A percentile compares a stretch with the other conserved stretches of the same genome.
Evolutionary conservation across 2,888 invertebrate genomes (phyloP).

Genomic region (Perithous albicinctus): DNA sequence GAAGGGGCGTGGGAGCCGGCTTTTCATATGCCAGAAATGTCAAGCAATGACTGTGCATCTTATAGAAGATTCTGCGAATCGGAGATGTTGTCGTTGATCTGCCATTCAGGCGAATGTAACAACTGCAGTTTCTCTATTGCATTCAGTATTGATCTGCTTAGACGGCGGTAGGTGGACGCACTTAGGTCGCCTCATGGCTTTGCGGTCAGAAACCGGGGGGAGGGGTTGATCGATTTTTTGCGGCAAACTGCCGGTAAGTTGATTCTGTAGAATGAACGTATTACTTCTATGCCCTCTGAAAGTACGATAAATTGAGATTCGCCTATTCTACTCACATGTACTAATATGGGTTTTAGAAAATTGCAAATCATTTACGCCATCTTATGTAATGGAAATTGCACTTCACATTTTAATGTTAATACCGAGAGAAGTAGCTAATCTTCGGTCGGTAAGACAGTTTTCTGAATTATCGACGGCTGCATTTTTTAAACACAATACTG

Average conservation of each 20-base stretch:
- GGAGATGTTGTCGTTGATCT: neutral
- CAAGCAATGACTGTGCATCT: conserved; percentile 33
- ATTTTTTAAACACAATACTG: too few species aligned
- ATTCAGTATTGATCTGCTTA: conserved; percentile 61
- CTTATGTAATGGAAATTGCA: neutral
- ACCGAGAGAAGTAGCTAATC: neutral
- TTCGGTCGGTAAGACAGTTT: neutral
- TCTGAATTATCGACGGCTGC: neutral
- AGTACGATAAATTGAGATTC: neutral
- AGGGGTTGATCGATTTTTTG: conserved; percentile 38
- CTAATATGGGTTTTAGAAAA: neutral
- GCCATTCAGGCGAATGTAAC: conserved; percentile 4
- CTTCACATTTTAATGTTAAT: neutral
- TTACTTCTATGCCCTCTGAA: neutral
- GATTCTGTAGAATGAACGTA: neutral
- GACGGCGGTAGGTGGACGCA: conserved; percentile 28
- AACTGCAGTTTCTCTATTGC: conserved; percentile 46
- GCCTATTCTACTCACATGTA: neutral
- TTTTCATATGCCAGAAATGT: neutral
- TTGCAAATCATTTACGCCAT: neutral
- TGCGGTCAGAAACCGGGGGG: too few species aligned
- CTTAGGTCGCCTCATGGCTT: too few species aligned
- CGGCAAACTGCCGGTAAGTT: conserved; percentile 17
- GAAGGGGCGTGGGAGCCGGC: conserved; percentile 27
- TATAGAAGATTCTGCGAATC: neutral